phyloP scores from a whole-genome alignment of 2,888 invertebrate genomes.

The Zaprionus obscuricornis region DNA sequence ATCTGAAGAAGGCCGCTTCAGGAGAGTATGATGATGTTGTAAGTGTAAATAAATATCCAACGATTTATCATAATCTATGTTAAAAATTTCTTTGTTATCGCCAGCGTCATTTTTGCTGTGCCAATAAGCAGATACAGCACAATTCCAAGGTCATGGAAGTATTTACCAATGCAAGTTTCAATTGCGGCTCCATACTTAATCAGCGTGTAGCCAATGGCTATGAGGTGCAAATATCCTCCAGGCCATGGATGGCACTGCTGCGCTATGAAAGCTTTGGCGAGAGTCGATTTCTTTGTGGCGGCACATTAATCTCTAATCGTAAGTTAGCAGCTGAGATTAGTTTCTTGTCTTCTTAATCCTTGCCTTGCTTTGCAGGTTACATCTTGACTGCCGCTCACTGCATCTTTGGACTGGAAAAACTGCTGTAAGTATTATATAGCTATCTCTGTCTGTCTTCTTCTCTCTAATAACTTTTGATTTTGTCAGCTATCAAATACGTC shows the following conservation, averaged over 20 bases:
- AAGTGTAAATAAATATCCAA: no score
- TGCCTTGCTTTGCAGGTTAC: constrained; percentile 50
- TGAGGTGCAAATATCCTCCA: constrained; percentile 65
- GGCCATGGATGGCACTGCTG: constrained; percentile 75
- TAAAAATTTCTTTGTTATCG: no score
- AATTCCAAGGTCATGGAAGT: constrained; percentile 61
- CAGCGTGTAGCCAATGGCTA: constrained; percentile 64
- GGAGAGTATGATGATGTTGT: constrained; percentile 58
- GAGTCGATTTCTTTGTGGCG: constrained; percentile 66
- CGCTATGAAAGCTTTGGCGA: constrained; percentile 50
- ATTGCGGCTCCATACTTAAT: constrained; percentile 51
- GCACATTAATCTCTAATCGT: constrained; percentile 66
- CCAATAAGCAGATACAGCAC: constrained; percentile 58
- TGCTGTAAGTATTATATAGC: constrained; percentile 57
- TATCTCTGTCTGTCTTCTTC: no score
- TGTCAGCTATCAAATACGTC: constrained; percentile 64
- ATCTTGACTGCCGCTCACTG: constrained; percentile 77
- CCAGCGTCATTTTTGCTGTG: constrained; percentile 73
- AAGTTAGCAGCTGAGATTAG: neutral
- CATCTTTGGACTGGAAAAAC: constrained; percentile 40
- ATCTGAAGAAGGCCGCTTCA: constrained; percentile 52
- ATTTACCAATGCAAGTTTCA: constrained; percentile 46
- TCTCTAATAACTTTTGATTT: no score
- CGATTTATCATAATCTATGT: no score
- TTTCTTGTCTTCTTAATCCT: neutral